Evolutionary conservation across 2,888 invertebrate species (phyloP), one percentile per base, ranked within the genome.

Genomic region (Nymphalis urticae): DNA sequence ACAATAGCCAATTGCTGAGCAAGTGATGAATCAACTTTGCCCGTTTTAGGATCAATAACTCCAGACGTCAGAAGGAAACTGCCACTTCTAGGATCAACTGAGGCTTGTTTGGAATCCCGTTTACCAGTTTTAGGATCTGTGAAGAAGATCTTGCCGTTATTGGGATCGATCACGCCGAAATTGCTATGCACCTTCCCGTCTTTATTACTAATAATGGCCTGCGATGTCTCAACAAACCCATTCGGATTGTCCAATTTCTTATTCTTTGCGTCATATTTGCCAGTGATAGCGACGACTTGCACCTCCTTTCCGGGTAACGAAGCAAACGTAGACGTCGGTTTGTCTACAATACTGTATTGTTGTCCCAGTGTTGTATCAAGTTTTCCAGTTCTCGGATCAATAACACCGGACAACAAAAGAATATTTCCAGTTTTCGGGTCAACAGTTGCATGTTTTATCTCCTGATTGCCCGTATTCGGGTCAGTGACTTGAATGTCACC

Each of bases 161-260:
- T 89, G 4, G 92, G 90, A 73, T 94, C 95, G 19, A 94, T 87
- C 88, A 95, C 75, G 89, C 95, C 86, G 92, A 95, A 83, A 93
- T 95, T 86, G 79, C 94, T 78, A 79, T 95, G 95, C 74, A 95
- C 94, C 88, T 95, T 95, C 71, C 95, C 94, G 54, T 95, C 95
- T 86, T 95, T 95, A 73, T 95, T 95, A 76, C 94, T 95, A 72
- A 95, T 94, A 75, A 95, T 91, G 68, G 89, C 89, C 81, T 88
- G 86, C 1, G 92, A 92, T 1, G 88, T 89, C 75, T 92, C 94
- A 48, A 94, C 85, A 60, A 91, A 92, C 24, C 94, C 94, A 62
- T 93, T 93, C 10, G 94, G 93, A 73, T 93, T 88, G 72, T 94
- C 94, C 13, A 95, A 81, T 79, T 94, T 93, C 66, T 94, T 94